A percentile compares a stretch with the other conserved stretches of the same genome.
These are phyloP conservation scores for Tipula lateralis DNA, from an alignment of 2,888 invertebrate species.

Conservation along the genomic window DNA sequence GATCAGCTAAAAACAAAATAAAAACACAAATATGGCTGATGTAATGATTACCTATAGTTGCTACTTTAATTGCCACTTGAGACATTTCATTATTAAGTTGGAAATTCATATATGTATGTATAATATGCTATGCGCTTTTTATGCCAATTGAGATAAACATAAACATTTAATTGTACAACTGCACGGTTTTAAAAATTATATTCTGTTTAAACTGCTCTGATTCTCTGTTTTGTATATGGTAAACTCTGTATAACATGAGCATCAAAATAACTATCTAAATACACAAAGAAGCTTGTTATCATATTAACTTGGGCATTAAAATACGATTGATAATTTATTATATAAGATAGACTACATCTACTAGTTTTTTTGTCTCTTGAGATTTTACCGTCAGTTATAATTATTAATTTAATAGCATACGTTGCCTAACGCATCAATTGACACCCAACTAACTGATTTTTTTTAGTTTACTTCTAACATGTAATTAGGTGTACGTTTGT, in stretches of 20 bases:
- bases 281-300: too few species aligned
- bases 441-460: not conserved
- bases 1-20: not conserved
- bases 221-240: too few species aligned
- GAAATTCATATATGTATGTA: not conserved
- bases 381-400: not conserved
- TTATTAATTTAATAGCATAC: not conserved
- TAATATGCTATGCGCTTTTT: not conserved
- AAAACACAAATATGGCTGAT: not conserved
- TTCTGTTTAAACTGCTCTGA: too few species aligned
- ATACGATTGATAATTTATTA: not conserved
- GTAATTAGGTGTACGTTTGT: not conserved
- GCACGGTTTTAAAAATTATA: too few species aligned
- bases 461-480: not conserved
- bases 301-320: too few species aligned
- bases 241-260: too few species aligned
- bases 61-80: not conserved
- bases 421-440: not conserved
- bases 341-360: not conserved
- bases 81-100: not conserved
- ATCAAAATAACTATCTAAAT: too few species aligned
- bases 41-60: not conserved
- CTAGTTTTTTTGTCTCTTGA: not conserved
- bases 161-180: too few species aligned
- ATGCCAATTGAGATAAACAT: too few species aligned